Evolutionary conservation across 1,140 invertebrate species (phyloP).

Genomic region (Schlechtendalia chinensis): DNA sequence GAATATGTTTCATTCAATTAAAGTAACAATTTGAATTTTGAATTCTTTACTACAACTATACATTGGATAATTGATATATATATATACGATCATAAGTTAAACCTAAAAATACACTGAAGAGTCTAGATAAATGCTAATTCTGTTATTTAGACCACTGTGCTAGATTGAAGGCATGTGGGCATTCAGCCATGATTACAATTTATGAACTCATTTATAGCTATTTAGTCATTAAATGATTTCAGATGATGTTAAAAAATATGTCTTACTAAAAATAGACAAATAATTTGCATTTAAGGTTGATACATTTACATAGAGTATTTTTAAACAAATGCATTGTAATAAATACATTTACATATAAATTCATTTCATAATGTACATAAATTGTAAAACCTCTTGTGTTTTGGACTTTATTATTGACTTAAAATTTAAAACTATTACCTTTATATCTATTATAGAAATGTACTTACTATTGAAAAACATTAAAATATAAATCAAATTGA

Average conservation of each 20-base stretch:
- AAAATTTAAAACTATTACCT: no score
- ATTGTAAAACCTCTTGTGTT: no score
- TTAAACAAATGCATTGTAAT: no score
- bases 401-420: no score
- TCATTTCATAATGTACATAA: no score
- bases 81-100: slow-evolving; percentile 9
- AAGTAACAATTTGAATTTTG: neutral
- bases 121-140: slow-evolving; percentile 1
- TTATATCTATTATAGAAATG: no score
- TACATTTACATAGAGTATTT: neutral
- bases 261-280: neutral
- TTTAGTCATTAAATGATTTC: slow-evolving; percentile 24
- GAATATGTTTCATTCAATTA: neutral
- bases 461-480: no score
- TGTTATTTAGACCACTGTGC: slow-evolving; percentile 26
- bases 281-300: neutral
- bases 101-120: slow-evolving; percentile 23
- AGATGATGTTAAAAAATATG: neutral
- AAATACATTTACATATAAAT: no score
- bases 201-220: slow-evolving; percentile 10
- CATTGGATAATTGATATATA: neutral
- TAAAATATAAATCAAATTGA: no score
- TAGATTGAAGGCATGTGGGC: slow-evolving; percentile 37
- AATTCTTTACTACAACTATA: neutral
- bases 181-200: slow-evolving; percentile 8